Base-by-base conservation (phyloP, 2,797 vertebrate genomes). In the Falco peregrinus region DNA sequence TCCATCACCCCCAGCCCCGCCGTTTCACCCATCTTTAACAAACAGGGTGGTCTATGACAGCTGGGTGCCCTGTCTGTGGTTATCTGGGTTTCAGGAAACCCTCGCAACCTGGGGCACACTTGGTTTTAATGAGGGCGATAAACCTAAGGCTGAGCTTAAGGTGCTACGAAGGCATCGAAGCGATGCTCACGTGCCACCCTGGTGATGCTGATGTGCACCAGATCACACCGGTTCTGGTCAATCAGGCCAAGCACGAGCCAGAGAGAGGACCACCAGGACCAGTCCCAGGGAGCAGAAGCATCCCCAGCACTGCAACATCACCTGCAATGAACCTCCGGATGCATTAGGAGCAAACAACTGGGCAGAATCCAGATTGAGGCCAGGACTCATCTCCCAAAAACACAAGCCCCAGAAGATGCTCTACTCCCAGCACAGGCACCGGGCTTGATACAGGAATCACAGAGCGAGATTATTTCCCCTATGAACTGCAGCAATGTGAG, bases 221-320 rank as follows among this genome's bases (percentile, higher is more conserved):
- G 13, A 17, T 29, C 43, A 43, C 37, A 48, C 5, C 8, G 5
- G 22, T 13, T 54, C 51, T 50, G 59, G 28, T 43, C 12, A 0
- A 53, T 2, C 0, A 1, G 35, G 57, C 43, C 31, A 65, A 63
- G 45, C 43, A n/a, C 1, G 0, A 77, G 26, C 43, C 3, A 1
- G 24, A 68, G 21, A 37, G 35, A 31, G 29, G 29, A 59, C 21
- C n/a, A 43, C 18, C 29, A 65, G 65, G 65, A 53, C 18, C 6
- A 0, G 8, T 28, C 25, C 37, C 14, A 2, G 28, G 13, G 69
- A 45, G 63, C 50, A 59, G 51, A 13, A 11, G 11, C 47, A 35
- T 33, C 18, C 43, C 37, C 53, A 60, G 31, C 22, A 33, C 39
- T 6, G 33, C 31, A 31, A 12, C 1, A 9, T 14, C 35, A 26